Conservation (phyloP, 2,113 vertebrate genomes). For the Xiphias gladius region DNA sequence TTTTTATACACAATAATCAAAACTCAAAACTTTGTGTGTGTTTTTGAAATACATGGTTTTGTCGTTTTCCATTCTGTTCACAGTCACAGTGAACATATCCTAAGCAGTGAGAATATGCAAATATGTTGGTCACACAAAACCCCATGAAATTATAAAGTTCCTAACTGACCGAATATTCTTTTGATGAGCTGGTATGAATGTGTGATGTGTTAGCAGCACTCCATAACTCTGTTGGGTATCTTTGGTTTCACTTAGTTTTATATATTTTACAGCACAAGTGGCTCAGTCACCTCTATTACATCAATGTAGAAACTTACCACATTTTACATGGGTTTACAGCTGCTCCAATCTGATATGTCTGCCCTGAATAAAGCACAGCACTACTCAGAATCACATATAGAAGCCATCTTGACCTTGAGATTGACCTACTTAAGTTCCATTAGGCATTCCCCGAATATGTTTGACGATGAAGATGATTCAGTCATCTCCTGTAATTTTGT, state of each 20-base stretch:
- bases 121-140: no score
- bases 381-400: neutral
- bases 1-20: no score
- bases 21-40: no score
- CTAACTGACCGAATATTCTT: neutral
- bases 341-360: neutral
- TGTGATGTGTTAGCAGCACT: neutral
- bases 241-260: neutral
- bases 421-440: neutral
- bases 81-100: no score
- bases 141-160: no score
- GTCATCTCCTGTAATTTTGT: constrained; percentile 17
- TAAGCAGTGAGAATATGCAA: no score
- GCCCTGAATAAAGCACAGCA: constrained; percentile 4
- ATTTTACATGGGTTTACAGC: neutral
- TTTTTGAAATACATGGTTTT: no score
- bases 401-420: neutral
- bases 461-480: neutral
- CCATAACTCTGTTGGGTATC: neutral
- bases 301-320: neutral
- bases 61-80: no score
- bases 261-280: neutral
- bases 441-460: neutral
- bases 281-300: neutral
- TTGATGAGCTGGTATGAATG: neutral